Conservation (phyloP, 2,888 invertebrate genomes). For the Sesia apiformis region DNA sequence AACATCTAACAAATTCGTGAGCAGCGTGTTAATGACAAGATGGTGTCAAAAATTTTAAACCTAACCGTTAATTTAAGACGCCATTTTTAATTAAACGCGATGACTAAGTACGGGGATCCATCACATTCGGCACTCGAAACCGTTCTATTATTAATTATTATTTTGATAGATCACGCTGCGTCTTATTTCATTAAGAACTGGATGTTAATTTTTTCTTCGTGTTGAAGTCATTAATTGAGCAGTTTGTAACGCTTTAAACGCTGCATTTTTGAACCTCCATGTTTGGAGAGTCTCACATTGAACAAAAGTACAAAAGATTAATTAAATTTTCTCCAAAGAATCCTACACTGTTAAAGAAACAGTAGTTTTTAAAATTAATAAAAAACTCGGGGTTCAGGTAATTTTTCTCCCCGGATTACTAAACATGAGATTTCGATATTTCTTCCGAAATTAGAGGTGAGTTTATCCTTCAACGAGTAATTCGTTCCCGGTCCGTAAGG, state of each 20-base stretch:
- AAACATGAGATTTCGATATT: constrained; percentile 38
- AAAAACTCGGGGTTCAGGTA: constrained; percentile 30
- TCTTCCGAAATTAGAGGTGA: constrained; percentile 56
- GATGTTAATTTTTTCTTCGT: constrained; percentile 42
- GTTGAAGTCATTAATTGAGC: constrained; percentile 49
- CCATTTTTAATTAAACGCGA: constrained; percentile 71
- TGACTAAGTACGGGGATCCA: constrained; percentile 67
- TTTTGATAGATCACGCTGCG: constrained; percentile 68
- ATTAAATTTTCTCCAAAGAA: no score
- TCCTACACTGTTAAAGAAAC: background rate
- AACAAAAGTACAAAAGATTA: no score
- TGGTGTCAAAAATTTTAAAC: constrained; percentile 42
- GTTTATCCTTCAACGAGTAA: constrained; percentile 68
- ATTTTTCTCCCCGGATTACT: constrained; percentile 34
- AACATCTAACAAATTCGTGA: constrained; percentile 24
- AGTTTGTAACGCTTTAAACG: constrained; percentile 19
- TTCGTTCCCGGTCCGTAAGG: constrained; percentile 57
- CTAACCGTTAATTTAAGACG: constrained; percentile 61
- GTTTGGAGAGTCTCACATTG: background rate
- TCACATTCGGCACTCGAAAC: constrained; percentile 51
- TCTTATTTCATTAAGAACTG: constrained; percentile 64
- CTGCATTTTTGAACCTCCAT: background rate
- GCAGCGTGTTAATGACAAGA: constrained; percentile 42
- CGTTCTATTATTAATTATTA: constrained; percentile 71
- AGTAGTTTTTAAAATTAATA: background rate